Evolutionary conservation across 2,888 invertebrate genomes (phyloP).

Genomic region (Dexiosoma caninum): DNA sequence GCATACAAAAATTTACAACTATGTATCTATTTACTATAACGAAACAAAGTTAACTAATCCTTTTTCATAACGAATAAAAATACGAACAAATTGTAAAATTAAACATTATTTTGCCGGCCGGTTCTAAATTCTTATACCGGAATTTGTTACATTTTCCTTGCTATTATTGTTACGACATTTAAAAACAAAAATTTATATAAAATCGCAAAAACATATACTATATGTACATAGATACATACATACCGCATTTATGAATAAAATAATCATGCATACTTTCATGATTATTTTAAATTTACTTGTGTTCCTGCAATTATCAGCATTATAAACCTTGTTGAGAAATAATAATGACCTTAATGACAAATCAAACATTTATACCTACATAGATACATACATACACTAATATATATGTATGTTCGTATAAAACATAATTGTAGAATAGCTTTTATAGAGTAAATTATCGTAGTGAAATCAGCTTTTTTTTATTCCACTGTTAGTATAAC

Average conservation of each 20-base stretch:
- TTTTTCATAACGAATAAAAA: neutral
- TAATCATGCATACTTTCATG: neutral
- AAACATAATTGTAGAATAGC: neutral
- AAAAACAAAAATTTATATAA: neutral
- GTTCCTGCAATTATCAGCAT: neutral
- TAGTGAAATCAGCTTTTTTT: too few species aligned
- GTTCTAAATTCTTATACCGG: neutral
- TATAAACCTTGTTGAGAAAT: too few species aligned
- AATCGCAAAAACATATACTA: neutral
- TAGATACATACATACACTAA: neutral
- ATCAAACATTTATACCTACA: neutral
- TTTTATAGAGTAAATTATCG: neutral
- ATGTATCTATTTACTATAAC: too few species aligned
- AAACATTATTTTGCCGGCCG: neutral
- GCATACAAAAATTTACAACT: too few species aligned
- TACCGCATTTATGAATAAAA: neutral
- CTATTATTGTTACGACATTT: too few species aligned
- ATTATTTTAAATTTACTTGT: neutral
- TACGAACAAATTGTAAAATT: too few species aligned
- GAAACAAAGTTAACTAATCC: too few species aligned
- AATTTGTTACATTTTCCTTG: too few species aligned
- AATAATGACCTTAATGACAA: neutral
- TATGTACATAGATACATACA: neutral
- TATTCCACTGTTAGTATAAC: constrained; percentile 1
- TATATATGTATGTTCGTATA: neutral